Evolutionary conservation across 2,888 invertebrate species (phyloP), one percentile per base, ranked within the genome.

Genomic region (Agrenia bidenticulata): DNA sequence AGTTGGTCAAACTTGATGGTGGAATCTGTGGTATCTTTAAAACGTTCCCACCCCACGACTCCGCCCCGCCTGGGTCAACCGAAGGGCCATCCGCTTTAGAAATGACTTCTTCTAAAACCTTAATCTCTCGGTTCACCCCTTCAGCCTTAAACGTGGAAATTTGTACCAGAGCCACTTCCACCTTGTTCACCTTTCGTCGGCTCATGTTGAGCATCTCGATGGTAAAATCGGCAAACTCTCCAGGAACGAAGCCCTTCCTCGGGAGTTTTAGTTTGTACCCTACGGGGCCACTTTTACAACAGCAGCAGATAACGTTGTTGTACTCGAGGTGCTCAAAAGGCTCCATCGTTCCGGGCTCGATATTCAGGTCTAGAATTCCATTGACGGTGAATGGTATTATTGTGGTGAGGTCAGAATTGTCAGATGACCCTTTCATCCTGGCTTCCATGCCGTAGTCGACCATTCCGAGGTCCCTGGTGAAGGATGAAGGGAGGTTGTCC

Each of bases 361-460:
- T 17, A 51, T 71, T 71, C 21, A 71, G 50, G 57, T 71, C 68
- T 7, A 64, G 54, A n/a, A 64, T 56, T 21, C 62, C 64, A 51
- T 66, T 67, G 1, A 71, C 66, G 7, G 68, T 63, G 37, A 68
- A 68, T 2, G 64, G 66, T 0, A 64, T 49, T 4, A 60, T 49
- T 17, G 45, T 24, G 2, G 42, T 57, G 1, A 49, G 17, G 42
- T 63, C 60, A 0, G 55, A 54, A 24, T 50, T 45, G 77, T 89
- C 89, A 86, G 89, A 90, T 7, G 92, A 88, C 21, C 89, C 84
- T 77, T 92, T 90, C 17, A 93, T 81, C 0, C 85, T 86, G 1
- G 89, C 89, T 80, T 88, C 90, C 17, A 90, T 84, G 5, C 86
- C 86, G 78, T 94, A 94, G n/a, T 89, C 84, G 49, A 94, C 85